A percentile compares a stretch with the other conserved stretches of the same genome.
phyloP scores from a whole-genome alignment of 2,797 vertebrate genomes.

The Microcaecilia unicolor region DNA sequence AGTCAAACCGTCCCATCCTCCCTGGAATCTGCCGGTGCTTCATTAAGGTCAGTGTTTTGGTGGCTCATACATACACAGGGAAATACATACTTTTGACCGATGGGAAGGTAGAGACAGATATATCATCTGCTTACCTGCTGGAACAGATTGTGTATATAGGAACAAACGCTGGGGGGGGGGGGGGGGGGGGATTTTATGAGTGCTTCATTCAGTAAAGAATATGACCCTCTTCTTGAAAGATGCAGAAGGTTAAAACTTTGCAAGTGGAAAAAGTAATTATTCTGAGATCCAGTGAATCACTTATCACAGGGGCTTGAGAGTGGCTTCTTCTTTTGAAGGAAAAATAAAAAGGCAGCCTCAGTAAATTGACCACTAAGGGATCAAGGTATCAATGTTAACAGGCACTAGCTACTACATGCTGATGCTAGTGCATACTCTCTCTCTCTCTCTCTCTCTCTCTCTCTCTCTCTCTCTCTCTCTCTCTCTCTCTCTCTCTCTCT shows the following conservation, averaged over 20 bases:
- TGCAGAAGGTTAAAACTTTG: slow-evolving; percentile 8
- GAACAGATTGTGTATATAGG: slow-evolving; percentile 18
- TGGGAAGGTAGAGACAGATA: slow-evolving; percentile 15
- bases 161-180: slow-evolving; percentile 4
- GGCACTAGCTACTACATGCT: slow-evolving; percentile 34
- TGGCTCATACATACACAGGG: slow-evolving; percentile 1
- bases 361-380: slow-evolving; percentile 50
- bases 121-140: slow-evolving; percentile 48
- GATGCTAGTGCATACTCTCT: slow-evolving; percentile 16
- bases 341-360: slow-evolving; percentile 50
- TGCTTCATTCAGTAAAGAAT: slow-evolving; percentile 14
- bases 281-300: slow-evolving; percentile 48
- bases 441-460: not conserved
- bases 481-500: too few relatives aligned
- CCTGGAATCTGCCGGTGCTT: not conserved
- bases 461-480: slow-evolving; percentile 33
- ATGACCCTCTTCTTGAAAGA: slow-evolving; percentile 27
- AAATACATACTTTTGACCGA: slow-evolving; percentile 4
- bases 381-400: slow-evolving; percentile 31
- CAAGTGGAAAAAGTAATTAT: slow-evolving; percentile 38
- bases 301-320: slow-evolving; percentile 40
- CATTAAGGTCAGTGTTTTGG: not conserved
- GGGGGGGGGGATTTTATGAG: slow-evolving; percentile 2
- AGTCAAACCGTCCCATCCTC: not conserved
- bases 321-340: slow-evolving; percentile 55